These are phyloP conservation scores for Alloscopus bannaensis DNA, from an alignment of 2,888 invertebrate genomes.

Conservation along the genomic window DNA sequence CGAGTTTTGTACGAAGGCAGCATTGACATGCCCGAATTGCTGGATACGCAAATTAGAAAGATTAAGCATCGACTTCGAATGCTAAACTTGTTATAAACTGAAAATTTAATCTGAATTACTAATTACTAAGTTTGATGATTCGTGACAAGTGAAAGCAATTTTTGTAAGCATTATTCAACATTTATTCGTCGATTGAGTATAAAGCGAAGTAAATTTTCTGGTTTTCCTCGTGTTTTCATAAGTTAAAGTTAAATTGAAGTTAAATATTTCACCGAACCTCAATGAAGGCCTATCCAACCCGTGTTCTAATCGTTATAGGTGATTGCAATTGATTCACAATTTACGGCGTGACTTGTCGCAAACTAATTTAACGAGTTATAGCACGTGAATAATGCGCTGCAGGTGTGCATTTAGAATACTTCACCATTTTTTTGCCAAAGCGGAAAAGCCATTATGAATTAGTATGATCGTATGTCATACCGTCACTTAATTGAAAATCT, in stretches of 20 bases:
- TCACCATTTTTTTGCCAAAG: no score
- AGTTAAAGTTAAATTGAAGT: background rate
- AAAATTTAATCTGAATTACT: slow-evolving; percentile 22
- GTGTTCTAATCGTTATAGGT: no score
- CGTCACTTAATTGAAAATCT: no score
- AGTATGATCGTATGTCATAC: no score
- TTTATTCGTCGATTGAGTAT: background rate
- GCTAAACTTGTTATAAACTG: slow-evolving; percentile 46
- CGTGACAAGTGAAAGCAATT: background rate
- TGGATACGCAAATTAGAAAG: slow-evolving; percentile 71
- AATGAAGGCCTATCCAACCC: no score
- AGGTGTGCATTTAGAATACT: no score
- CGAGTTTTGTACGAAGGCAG: slow-evolving; percentile 70
- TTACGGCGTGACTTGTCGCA: no score
- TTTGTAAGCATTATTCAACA: background rate
- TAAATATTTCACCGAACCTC: background rate
- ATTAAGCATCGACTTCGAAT: slow-evolving; percentile 58
- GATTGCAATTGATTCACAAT: no score
- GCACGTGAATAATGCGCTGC: no score
- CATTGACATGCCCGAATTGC: slow-evolving; percentile 70
- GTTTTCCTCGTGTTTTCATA: background rate
- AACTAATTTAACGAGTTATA: no score
- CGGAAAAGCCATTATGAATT: no score
- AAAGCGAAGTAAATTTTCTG: no score
- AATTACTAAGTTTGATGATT: background rate